A percentile compares a stretch with the other conserved stretches of the same genome.
These are phyloP conservation scores for Xiphophorus hellerii DNA, from an alignment of 2,113 vertebrate genomes.

Conservation along the genomic window DNA sequence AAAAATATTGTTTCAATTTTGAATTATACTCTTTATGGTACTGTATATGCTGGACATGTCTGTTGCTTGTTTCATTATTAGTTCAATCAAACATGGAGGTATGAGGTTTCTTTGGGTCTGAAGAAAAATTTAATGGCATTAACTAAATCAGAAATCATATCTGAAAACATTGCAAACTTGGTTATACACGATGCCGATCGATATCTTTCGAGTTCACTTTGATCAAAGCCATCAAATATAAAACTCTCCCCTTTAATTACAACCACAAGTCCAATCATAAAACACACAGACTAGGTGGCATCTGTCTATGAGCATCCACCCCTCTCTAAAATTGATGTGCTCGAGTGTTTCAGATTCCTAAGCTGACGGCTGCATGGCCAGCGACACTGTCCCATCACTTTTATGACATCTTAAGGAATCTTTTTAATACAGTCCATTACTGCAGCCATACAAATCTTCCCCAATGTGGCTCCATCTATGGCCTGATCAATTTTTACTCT, in stretches of 20 bases:
- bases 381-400: conserved; percentile 77
- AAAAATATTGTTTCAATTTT: too few species aligned
- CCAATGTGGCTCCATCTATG: conserved; percentile 90
- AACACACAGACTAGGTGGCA: conserved; percentile 73
- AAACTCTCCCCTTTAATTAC: conserved; percentile 77
- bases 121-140: conserved; percentile 26
- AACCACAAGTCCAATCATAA: conserved; percentile 76
- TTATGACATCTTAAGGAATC: conserved; percentile 94
- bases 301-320: conserved; percentile 67
- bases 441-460: conserved; percentile 99
- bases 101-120: conserved; percentile 13
- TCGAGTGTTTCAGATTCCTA: conserved; percentile 44
- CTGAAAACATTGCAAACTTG: conserved; percentile 61
- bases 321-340: conserved; percentile 77
- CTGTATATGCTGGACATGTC: too few species aligned
- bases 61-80: background rate
- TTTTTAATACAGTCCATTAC: conserved; percentile 99
- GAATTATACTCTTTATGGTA: too few species aligned
- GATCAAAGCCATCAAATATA: conserved; percentile 73
- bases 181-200: conserved; percentile 56
- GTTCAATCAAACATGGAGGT: conserved; percentile 18
- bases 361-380: conserved; percentile 48
- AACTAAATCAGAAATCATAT: conserved; percentile 45
- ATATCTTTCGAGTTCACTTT: conserved; percentile 54
- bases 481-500: conserved; percentile 99